These are phyloP conservation scores for Malthinus flaveolus DNA, from an alignment of 2,888 invertebrate genomes.

Conservation along the genomic window DNA sequence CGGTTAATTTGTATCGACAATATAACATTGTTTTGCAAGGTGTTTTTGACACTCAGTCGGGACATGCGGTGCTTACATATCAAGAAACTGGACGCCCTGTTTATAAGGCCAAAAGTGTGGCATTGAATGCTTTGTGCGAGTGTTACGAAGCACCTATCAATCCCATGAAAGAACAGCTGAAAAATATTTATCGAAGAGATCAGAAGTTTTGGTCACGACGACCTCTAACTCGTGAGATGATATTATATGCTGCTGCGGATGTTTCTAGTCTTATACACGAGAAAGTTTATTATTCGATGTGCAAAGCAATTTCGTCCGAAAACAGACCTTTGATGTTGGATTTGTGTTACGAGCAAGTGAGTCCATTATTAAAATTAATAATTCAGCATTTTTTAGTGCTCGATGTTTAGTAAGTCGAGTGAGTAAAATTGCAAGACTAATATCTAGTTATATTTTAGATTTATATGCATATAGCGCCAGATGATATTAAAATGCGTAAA, in stretches of 20 bases:
- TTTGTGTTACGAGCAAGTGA: constrained; percentile 80
- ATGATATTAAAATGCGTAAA: constrained; percentile 83
- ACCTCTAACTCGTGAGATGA: constrained; percentile 88
- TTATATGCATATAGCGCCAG: constrained; percentile 81
- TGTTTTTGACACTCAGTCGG: constrained; percentile 86
- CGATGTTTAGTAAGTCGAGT: neutral
- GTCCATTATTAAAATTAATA: constrained; percentile 41
- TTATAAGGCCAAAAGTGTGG: constrained; percentile 92
- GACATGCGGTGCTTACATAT: constrained; percentile 87
- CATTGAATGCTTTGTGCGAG: constrained; percentile 89
- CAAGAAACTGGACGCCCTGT: constrained; percentile 90
- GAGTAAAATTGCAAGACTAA: neutral
- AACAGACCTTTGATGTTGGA: constrained; percentile 76
- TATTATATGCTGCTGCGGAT: constrained; percentile 88
- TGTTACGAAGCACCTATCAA: constrained; percentile 85
- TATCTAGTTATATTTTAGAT: constrained; percentile 50
- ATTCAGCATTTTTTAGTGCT: no score
- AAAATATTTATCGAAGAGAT: constrained; percentile 82
- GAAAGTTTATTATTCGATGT: constrained; percentile 75
- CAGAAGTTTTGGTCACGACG: constrained; percentile 86
- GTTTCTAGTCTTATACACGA: constrained; percentile 86
- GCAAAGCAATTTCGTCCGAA: constrained; percentile 70
- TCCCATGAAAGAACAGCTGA: constrained; percentile 88
- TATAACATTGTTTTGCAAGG: constrained; percentile 81
- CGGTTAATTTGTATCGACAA: constrained; percentile 83